Evolutionary conservation across 2,113 vertebrate species (phyloP).

Genomic region (Trogon melanurus): DNA sequence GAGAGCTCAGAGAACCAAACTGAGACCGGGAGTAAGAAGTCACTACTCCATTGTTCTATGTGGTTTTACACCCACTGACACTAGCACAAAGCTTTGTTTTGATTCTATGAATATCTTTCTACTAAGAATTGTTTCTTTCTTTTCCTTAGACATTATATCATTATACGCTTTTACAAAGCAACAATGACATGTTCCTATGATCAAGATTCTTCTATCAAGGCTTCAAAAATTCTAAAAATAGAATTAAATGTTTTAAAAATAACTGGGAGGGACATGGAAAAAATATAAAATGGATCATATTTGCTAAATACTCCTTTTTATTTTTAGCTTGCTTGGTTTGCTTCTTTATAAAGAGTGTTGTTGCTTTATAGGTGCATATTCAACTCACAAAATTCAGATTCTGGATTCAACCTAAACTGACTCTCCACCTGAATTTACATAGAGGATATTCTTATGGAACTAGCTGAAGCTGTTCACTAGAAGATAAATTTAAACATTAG

Average conservation of each 20-base stretch:
- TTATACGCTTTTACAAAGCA: constrained; percentile 21
- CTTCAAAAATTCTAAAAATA: constrained; percentile 27
- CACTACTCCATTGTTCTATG: background rate
- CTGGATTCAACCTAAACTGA: background rate
- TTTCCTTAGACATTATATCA: constrained; percentile 39
- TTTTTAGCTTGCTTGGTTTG: constrained; percentile 9
- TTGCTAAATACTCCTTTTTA: background rate
- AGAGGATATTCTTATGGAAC: background rate
- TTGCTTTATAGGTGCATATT: background rate
- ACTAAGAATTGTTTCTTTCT: constrained; percentile 62
- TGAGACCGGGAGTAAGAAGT: background rate
- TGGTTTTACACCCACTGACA: background rate
- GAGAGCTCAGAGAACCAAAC: background rate
- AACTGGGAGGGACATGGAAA: background rate
- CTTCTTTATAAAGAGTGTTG: background rate
- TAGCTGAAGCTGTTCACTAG: background rate
- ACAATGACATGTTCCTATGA: constrained; percentile 22
- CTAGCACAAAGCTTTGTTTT: background rate
- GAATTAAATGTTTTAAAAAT: constrained; percentile 33
- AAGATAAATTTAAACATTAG: background rate
- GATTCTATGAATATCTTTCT: constrained; percentile 62
- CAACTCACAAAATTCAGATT: background rate
- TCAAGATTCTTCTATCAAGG: constrained; percentile 12
- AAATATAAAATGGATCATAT: background rate
- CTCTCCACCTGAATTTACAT: background rate